Evolutionary conservation across 2,113 vertebrate species (phyloP).

Genomic region (Tringa solitaria): DNA sequence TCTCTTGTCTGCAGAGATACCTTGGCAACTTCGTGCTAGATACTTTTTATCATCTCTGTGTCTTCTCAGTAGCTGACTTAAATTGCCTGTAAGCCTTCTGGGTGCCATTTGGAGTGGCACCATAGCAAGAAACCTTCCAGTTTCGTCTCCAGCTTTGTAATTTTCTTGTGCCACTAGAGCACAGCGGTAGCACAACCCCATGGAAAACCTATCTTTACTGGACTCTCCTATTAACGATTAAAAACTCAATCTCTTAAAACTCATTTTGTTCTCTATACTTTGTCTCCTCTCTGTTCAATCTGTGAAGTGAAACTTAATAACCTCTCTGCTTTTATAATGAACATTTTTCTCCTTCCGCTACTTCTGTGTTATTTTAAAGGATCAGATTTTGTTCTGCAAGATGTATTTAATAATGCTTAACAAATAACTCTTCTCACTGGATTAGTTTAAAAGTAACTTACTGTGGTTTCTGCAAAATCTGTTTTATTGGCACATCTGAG

Average conservation of each 20-base stretch:
- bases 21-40: not conserved
- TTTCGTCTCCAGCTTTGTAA: not conserved
- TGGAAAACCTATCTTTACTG: not conserved
- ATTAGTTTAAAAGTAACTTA: slow-evolving; percentile 11
- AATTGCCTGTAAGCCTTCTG: not conserved
- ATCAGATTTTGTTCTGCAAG: not conserved
- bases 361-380: not conserved
- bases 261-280: not conserved
- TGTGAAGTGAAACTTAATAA: not conserved
- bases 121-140: not conserved
- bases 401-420: not conserved
- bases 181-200: not conserved
- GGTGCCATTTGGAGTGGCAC: not conserved
- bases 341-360: not conserved
- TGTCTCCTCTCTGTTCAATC: not conserved
- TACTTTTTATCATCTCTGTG: not conserved
- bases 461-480: not conserved
- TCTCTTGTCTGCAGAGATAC: not conserved
- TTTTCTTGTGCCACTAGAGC: not conserved
- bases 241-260: not conserved
- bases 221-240: not conserved
- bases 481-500: not conserved
- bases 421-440: not conserved
- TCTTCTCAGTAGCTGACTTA: not conserved
- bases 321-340: not conserved